Conservation (phyloP, 2,888 invertebrate species). For the Willowsia nigromaculata region DNA sequence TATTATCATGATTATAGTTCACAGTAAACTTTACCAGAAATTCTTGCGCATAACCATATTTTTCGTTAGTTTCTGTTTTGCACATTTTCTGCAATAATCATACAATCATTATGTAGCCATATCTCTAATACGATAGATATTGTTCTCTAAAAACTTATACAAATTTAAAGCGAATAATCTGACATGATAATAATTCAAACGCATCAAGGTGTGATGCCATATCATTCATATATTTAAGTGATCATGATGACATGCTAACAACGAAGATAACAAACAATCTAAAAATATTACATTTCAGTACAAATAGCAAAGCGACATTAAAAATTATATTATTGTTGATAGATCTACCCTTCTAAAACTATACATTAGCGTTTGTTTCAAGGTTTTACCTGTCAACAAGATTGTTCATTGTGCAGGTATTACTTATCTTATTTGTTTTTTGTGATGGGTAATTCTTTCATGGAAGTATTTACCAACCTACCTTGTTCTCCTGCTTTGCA, state of each 20-base stretch:
- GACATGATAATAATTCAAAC: not conserved
- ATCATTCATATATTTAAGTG: not conserved
- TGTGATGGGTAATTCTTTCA: not conserved
- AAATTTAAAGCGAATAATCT: slow-evolving; percentile 6
- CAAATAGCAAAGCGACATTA: slow-evolving; percentile 1
- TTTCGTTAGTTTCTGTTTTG: not conserved
- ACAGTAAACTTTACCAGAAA: not conserved
- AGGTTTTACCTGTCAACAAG: not conserved
- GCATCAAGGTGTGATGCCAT: not conserved
- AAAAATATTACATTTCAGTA: slow-evolving; percentile 18
- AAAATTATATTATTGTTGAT: not conserved
- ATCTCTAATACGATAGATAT: not conserved
- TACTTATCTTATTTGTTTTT: not conserved
- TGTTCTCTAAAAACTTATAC: not conserved
- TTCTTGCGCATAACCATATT: not conserved
- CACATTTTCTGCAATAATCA: slow-evolving; percentile 12
- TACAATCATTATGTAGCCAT: not conserved
- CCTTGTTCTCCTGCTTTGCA: not conserved
- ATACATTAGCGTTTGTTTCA: not conserved
- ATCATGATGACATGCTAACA: not conserved
- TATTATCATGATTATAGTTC: not conserved
- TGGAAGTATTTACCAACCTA: not conserved
- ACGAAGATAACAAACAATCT: slow-evolving; percentile 9
- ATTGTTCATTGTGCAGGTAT: not conserved
- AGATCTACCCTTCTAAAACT: not conserved